Base-by-base conservation (phyloP, 2,113 vertebrate genomes). In the Oreotrochilus melanogaster region DNA sequence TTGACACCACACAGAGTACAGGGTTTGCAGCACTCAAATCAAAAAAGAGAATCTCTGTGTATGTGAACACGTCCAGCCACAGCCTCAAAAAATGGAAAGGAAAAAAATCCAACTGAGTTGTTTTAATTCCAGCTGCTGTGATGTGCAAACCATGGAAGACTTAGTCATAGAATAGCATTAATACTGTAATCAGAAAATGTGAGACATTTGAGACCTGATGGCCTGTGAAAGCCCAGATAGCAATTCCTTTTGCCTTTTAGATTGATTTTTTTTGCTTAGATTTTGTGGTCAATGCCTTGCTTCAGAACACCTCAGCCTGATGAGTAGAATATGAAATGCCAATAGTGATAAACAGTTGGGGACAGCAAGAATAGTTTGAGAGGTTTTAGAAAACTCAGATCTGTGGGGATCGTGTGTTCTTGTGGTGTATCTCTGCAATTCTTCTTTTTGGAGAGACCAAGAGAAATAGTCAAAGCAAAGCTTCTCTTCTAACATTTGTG, bases 391-490 rank as follows among this genome's bases (percentile, higher is more conserved):
- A 54, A 31, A 8, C 28, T 67, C 43, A 1, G 30, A 51, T 78
- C 27, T 3, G 5, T 11, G 24, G 22, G 51, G 37, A 56, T 17
- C 8, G 45, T 73, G 15, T 65, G 64, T 35, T 80, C 42, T 80
- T 86, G 71, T 60, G 67, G 56, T 67, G 0, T 21, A 15, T 66
- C 69, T 33, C 72, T 80, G 56, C 51, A 51, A 14, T 54, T 78
- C 64, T 45, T 79, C 23, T 78, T 42, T 56, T 76, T 80, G 10
- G 35, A 47, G 78, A 50, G 57, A 84, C 76, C 13, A 35, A 66
- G 69, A 71, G 88, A 71, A 93, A 14, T 5, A 69, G 79, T 84
- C 72, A 81, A 56, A 93, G 94, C 90, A 92, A 88, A 92, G n/a
- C 79, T 92, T 86, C 83, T 71, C 89, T 53, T 92, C 5, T 18